Conservation (phyloP, 1,140 invertebrate genomes). For the Periplaneta americana region DNA sequence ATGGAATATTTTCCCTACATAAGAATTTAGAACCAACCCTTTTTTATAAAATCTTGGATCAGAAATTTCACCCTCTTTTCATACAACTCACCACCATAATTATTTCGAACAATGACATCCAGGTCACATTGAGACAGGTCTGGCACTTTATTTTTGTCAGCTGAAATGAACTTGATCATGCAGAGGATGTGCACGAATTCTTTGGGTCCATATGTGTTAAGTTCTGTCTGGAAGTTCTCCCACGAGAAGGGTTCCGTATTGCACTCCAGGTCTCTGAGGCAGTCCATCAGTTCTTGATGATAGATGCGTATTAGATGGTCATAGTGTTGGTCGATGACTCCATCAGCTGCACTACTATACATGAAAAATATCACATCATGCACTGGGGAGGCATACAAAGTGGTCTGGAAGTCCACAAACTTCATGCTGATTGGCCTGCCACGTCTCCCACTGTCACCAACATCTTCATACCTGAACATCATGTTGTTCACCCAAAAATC, state of each 20-base stretch:
- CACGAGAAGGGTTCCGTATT: not conserved
- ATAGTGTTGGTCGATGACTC: not conserved
- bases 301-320: slow-evolving; percentile 3
- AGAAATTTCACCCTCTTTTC: not conserved
- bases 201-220: slow-evolving; percentile 4
- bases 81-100: not conserved
- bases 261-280: not conserved
- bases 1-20: no score
- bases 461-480: slow-evolving; percentile 9
- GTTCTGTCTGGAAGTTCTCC: not conserved
- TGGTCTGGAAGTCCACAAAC: slow-evolving; percentile 17
- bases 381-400: slow-evolving; percentile 9
- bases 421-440: slow-evolving; percentile 2
- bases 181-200: slow-evolving; percentile 1
- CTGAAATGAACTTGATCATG: not conserved
- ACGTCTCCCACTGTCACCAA: not conserved
- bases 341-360: slow-evolving; percentile 1
- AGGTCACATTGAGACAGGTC: not conserved
- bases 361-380: slow-evolving; percentile 13
- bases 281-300: slow-evolving; percentile 5
- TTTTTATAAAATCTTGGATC: not conserved
- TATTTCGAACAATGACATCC: not conserved
- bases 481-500: slow-evolving; percentile 20
- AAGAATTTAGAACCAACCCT: slow-evolving; percentile 8
- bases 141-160: not conserved